These are phyloP conservation scores for Heliconius congener DNA, from an alignment of 1,140 invertebrate genomes.

Conservation along the genomic window DNA sequence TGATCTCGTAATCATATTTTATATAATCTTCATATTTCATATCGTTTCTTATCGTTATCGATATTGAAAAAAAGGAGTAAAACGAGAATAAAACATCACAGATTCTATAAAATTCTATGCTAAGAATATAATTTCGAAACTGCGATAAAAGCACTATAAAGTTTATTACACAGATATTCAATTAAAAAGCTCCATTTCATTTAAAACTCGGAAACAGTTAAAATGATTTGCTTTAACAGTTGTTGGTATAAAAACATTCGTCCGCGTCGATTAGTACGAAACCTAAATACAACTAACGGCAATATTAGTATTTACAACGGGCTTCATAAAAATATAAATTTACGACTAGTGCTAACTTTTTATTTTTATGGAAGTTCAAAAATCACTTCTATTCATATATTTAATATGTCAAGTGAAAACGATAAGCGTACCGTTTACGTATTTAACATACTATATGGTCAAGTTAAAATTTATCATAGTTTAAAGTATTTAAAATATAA, in stretches of 20 bases:
- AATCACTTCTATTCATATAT: not conserved
- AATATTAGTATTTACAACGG: constrained; percentile 25
- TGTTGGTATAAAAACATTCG: not conserved
- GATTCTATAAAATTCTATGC: not conserved
- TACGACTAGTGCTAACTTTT: constrained; percentile 26
- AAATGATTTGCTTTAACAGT: not conserved
- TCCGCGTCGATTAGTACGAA: not conserved
- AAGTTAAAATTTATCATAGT: constrained; percentile 34
- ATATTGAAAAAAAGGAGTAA: too few species aligned
- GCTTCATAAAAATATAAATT: constrained; percentile 31
- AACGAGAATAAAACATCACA: too few species aligned
- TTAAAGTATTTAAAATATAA: constrained; percentile 43
- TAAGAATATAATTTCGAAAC: not conserved
- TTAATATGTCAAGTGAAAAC: not conserved
- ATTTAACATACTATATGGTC: not conserved
- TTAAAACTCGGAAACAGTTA: constrained; percentile 4
- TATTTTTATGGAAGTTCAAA: constrained; percentile 20
- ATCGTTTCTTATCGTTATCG: too few species aligned
- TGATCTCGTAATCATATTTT: too few species aligned
- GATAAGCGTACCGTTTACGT: not conserved
- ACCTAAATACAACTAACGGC: constrained; percentile 36
- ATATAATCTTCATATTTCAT: too few species aligned
- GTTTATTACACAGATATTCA: constrained; percentile 5
- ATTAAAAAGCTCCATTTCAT: not conserved
- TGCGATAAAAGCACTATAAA: not conserved